A percentile compares a stretch with the other conserved stretches of the same genome.
Conservation (phyloP, 2,888 invertebrate species). For the Scaptomyza parva region DNA sequence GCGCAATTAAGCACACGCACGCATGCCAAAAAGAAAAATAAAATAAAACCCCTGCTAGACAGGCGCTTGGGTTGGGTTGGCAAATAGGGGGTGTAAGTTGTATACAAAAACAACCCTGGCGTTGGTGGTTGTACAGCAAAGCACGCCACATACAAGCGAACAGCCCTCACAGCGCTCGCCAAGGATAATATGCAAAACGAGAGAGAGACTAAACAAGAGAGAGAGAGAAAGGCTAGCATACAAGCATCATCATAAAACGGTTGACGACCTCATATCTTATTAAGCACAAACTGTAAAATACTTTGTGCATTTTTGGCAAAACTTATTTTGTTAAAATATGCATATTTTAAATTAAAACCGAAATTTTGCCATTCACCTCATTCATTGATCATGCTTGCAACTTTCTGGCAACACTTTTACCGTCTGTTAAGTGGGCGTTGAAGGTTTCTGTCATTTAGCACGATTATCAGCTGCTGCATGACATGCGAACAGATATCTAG, state of each 20-base stretch:
- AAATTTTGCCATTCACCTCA: slow-evolving; percentile 41
- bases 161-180: slow-evolving; percentile 49
- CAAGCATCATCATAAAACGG: slow-evolving; percentile 67
- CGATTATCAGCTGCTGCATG: slow-evolving; percentile 30
- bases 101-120: slow-evolving; percentile 65
- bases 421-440: slow-evolving; percentile 1
- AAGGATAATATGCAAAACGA: slow-evolving; percentile 38
- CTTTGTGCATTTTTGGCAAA: slow-evolving; percentile 8
- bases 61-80: slow-evolving; percentile 31
- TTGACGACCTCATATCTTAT: slow-evolving; percentile 64
- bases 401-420: slow-evolving; percentile 50
- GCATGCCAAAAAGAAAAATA: slow-evolving; percentile 50
- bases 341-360: slow-evolving; percentile 3
- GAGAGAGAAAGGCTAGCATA: slow-evolving; percentile 15
- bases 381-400: slow-evolving; percentile 12
- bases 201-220: slow-evolving; percentile 1
- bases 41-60: slow-evolving; percentile 15
- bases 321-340: background rate
- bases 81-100: slow-evolving; percentile 57
- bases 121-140: slow-evolving; percentile 69
- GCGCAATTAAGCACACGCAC: slow-evolving; percentile 68
- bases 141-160: slow-evolving; percentile 32
- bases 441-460: background rate
- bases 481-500: slow-evolving; percentile 28
- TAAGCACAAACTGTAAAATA: slow-evolving; percentile 7